These are phyloP conservation scores for Drosophila paulistorum DNA, from an alignment of 1,140 invertebrate genomes.

Conservation along the genomic window DNA sequence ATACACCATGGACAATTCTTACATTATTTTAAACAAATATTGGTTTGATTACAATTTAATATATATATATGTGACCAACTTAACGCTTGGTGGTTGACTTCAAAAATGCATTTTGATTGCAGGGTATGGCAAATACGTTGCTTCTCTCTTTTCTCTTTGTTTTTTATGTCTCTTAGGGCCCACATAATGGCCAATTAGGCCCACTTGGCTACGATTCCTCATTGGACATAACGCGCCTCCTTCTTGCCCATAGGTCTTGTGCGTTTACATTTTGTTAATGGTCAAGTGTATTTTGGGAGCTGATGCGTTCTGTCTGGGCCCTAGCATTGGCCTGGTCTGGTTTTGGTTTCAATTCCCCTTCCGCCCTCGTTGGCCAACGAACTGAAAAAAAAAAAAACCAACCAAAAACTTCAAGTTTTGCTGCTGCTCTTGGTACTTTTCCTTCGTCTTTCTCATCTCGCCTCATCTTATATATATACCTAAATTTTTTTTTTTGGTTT, in stretches of 20 bases:
- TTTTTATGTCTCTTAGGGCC: constrained; percentile 44
- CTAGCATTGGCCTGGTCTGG: constrained; percentile 21
- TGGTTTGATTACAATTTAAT: too few species aligned
- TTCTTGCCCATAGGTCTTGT: constrained; percentile 8
- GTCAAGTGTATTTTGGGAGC: constrained; percentile 60
- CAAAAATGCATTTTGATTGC: too few species aligned
- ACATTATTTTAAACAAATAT: too few species aligned
- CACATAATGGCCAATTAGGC: constrained; percentile 74
- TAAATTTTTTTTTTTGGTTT: constrained; percentile 17
- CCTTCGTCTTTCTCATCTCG: constrained; percentile 28
- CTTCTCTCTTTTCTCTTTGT: constrained; percentile 18
- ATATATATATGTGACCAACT: too few species aligned
- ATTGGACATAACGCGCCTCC: constrained; percentile 19
- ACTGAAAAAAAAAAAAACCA: constrained; percentile 30
- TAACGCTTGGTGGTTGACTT: background rate
- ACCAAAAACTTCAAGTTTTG: constrained; percentile 53
- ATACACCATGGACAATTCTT: too few species aligned
- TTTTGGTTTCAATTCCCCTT: constrained; percentile 3
- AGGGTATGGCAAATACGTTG: too few species aligned
- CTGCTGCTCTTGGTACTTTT: constrained; percentile 51
- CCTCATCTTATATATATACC: background rate
- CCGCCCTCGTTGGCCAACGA: constrained; percentile 31
- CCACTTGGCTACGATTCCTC: constrained; percentile 50
- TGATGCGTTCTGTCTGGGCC: constrained; percentile 28
- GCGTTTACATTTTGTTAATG: constrained; percentile 57